phyloP scores from a whole-genome alignment of 2,797 vertebrate species.

The Cygnus olor region DNA sequence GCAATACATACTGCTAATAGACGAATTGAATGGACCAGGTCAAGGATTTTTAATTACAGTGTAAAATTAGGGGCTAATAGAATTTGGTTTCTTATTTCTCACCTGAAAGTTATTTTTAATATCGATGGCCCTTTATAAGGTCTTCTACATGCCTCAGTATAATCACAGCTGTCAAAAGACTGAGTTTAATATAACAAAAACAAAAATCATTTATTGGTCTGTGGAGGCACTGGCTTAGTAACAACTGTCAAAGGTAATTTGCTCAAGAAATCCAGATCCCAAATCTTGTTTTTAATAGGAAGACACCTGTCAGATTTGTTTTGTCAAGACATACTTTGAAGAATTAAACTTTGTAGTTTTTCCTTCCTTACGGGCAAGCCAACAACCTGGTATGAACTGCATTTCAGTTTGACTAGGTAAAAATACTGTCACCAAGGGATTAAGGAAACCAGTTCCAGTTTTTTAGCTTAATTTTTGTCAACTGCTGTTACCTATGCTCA shows the following conservation, averaged over 20 bases:
- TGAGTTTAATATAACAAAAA: slow-evolving; percentile 19
- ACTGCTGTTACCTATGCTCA: background rate
- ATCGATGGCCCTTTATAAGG: background rate
- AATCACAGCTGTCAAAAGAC: slow-evolving; percentile 1
- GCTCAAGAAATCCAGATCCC: slow-evolving; percentile 16
- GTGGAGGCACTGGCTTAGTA: background rate
- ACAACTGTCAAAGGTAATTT: slow-evolving; percentile 32
- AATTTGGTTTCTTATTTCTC: slow-evolving; percentile 28
- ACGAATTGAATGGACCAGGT: background rate
- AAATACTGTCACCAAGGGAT: background rate
- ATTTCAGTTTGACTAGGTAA: background rate
- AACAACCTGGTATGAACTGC: background rate
- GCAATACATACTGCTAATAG: background rate
- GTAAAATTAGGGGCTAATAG: slow-evolving; percentile 19
- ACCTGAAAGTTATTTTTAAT: slow-evolving; percentile 11
- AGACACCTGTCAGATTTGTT: slow-evolving; percentile 29
- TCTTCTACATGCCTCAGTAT: background rate
- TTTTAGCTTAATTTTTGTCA: background rate
- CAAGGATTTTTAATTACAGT: slow-evolving; percentile 46
- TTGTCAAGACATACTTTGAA: background rate
- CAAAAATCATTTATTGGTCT: background rate
- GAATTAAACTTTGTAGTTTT: background rate
- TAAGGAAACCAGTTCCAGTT: background rate
- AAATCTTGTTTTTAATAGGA: slow-evolving; percentile 23
- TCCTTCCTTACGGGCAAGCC: background rate